Evolutionary conservation across 2,797 vertebrate species (phyloP), one percentile per base, ranked within the genome.

Genomic region (Macroramphosus scolopax): DNA sequence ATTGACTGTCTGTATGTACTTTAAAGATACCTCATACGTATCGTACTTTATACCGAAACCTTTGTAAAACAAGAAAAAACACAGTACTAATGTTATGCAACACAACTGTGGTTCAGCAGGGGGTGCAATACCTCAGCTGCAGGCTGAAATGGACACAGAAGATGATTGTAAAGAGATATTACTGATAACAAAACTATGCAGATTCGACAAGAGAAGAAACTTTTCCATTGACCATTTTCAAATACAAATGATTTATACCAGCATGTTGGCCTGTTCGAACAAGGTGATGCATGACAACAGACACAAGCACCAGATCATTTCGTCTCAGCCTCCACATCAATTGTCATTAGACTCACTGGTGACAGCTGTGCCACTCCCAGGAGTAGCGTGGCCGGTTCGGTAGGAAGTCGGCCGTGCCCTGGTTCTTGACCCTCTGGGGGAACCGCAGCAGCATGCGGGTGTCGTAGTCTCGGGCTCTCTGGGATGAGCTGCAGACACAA

Each of bases 361-460:
- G 96, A 89, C 96, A 98, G 71, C 96, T 98, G 91, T 98, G 96
- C 96, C 96, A 98, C 77, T 98, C 96, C 96, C 96, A 98, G 44
- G 95, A 92, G 72, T 98, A 98, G 65, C 96, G 92, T 14, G 96
- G 96, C 70, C 95, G 88, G 83, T 88, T 98, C 62, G 96, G 96
- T 51, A 96, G 88, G 70, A 98, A 98, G 81, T 98, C 96, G 0
- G 96, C 94, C 0, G 96, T 98, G 18, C 96, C 96, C 88, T 98
- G 96, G 77, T 98, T 98, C 88, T 97, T 98, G 65, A 98, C 96
- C 80, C 92, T 89, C 69, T 98, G 96, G 1, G 96, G 95, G 73
- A 98, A 98, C 72, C 96, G 91, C 59, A 98, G 89, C 68, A 98
- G 90, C 86, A 98, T 94, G 1, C 96, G 89, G 2, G 92, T 93